A percentile compares a stretch with the other conserved stretches of the same genome.
These are phyloP conservation scores for Eudemis profundana DNA, from an alignment of 2,888 invertebrate genomes.

Conservation along the genomic window DNA sequence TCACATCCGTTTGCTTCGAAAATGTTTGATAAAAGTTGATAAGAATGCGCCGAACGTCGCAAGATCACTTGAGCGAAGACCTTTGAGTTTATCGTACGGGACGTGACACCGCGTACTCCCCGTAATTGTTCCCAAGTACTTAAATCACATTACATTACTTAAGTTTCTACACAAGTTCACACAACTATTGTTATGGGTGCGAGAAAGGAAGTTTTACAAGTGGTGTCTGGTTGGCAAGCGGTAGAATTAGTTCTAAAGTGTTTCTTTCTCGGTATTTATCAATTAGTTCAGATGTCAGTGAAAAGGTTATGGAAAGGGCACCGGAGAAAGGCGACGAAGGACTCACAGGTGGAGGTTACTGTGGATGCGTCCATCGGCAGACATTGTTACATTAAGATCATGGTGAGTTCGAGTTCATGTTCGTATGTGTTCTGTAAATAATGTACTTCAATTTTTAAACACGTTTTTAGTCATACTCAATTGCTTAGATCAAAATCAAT, in stretches of 20 bases:
- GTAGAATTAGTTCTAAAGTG: slow-evolving; percentile 70
- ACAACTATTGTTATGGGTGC: slow-evolving; percentile 61
- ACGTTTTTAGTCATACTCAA: too few species aligned
- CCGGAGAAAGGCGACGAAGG: slow-evolving; percentile 63
- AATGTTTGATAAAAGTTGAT: slow-evolving; percentile 57
- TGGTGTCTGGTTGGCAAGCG: slow-evolving; percentile 74
- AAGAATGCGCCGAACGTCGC: slow-evolving; percentile 57
- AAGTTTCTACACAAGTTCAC: slow-evolving; percentile 20
- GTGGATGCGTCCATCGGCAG: slow-evolving; percentile 76
- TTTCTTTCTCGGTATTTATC: slow-evolving; percentile 72
- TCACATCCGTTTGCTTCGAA: slow-evolving; percentile 58
- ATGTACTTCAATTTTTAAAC: too few species aligned
- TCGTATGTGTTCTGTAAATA: background rate
- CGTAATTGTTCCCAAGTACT: slow-evolving; percentile 6
- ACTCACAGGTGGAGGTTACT: slow-evolving; percentile 68
- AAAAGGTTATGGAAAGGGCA: slow-evolving; percentile 76
- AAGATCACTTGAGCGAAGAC: slow-evolving; percentile 59
- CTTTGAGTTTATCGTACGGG: slow-evolving; percentile 60
- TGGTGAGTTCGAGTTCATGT: slow-evolving; percentile 60
- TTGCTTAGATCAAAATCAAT: too few species aligned
- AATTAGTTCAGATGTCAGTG: slow-evolving; percentile 66
- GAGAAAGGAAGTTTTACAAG: slow-evolving; percentile 63
- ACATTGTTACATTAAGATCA: slow-evolving; percentile 78
- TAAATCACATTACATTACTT: background rate
- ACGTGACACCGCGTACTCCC: slow-evolving; percentile 29